Percentiles rank a stretch among this genome's conserved stretches.
Conservation (phyloP, 2,113 vertebrate species). For the Planiliza haematocheilus region DNA sequence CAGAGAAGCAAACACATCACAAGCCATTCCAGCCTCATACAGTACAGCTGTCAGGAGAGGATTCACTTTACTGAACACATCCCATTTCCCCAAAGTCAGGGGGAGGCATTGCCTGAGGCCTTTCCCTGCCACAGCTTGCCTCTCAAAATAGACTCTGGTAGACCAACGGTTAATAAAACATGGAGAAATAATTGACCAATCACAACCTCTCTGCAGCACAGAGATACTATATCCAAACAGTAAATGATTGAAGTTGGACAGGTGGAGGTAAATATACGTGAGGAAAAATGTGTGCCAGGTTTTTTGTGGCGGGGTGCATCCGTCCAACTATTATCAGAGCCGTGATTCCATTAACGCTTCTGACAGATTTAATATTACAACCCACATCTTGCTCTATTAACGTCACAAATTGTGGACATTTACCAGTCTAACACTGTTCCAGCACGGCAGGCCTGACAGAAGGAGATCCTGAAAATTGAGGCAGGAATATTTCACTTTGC, state of each 20-base stretch:
- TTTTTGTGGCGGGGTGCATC: background rate
- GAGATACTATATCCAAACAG: slow-evolving; percentile 22
- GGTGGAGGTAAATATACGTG: slow-evolving; percentile 7
- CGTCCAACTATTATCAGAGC: slow-evolving; percentile 8
- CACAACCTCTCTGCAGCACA: slow-evolving; percentile 18
- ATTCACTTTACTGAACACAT: slow-evolving; percentile 22
- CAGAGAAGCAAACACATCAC: slow-evolving; percentile 43
- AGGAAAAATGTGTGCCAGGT: background rate
- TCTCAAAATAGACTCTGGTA: slow-evolving; percentile 1
- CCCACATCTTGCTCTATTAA: slow-evolving; percentile 49
- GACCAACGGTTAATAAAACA: slow-evolving; percentile 47
- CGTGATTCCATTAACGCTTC: slow-evolving; percentile 22
- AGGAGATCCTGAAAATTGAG: background rate
- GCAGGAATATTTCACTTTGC: no score
- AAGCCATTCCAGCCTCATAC: slow-evolving; percentile 21
- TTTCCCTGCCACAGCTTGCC: background rate
- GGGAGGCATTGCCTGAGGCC: slow-evolving; percentile 22
- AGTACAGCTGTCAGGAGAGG: background rate
- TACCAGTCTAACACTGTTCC: background rate
- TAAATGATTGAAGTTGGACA: slow-evolving; percentile 41
- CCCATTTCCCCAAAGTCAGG: slow-evolving; percentile 9
- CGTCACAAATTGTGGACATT: slow-evolving; percentile 49
- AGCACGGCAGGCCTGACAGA: slow-evolving; percentile 30
- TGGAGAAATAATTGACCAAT: slow-evolving; percentile 34
- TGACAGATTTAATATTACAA: slow-evolving; percentile 60